Evolutionary conservation across 2,797 vertebrate species (phyloP).

Genomic region (Eospalax fontanierii): DNA sequence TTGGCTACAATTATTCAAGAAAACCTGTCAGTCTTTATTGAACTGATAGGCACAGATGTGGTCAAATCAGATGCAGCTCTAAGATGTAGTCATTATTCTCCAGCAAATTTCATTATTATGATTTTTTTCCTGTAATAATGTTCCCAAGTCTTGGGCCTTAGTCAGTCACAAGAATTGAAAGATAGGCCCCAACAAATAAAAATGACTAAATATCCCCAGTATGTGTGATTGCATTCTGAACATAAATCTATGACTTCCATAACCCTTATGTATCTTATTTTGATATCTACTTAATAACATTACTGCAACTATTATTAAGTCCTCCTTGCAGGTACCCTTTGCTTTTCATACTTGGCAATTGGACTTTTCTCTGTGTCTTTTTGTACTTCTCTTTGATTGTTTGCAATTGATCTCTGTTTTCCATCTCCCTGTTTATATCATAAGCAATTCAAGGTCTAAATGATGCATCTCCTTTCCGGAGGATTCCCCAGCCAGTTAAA

Average conservation of each 20-base stretch:
- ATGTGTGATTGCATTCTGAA: not conserved
- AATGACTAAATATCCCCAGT: slow-evolving; percentile 44
- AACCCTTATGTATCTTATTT: slow-evolving; percentile 49
- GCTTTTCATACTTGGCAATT: slow-evolving; percentile 18
- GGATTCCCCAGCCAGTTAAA: not conserved
- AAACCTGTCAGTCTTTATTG: slow-evolving; percentile 34
- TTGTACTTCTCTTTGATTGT: not conserved
- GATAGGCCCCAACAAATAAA: slow-evolving; percentile 38
- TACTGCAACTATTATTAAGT: slow-evolving; percentile 24
- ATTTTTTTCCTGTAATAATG: slow-evolving; percentile 59
- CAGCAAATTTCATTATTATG: slow-evolving; percentile 60
- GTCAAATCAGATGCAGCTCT: slow-evolving; percentile 41
- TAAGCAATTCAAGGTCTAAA: slow-evolving; percentile 18
- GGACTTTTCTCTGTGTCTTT: slow-evolving; percentile 1
- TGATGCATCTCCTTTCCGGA: slow-evolving; percentile 37
- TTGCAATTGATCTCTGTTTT: slow-evolving; percentile 6
- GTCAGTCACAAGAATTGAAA: slow-evolving; percentile 45
- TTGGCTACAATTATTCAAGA: slow-evolving; percentile 53
- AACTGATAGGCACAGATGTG: not conserved
- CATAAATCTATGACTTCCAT: slow-evolving; percentile 23
- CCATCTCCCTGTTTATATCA: slow-evolving; percentile 44
- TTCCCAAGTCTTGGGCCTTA: slow-evolving; percentile 32
- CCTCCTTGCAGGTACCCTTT: slow-evolving; percentile 35
- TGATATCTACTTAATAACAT: slow-evolving; percentile 54
- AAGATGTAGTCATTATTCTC: slow-evolving; percentile 55